These are phyloP conservation scores for Petroica traversi DNA, from an alignment of 2,113 vertebrate species.

Conservation along the genomic window DNA sequence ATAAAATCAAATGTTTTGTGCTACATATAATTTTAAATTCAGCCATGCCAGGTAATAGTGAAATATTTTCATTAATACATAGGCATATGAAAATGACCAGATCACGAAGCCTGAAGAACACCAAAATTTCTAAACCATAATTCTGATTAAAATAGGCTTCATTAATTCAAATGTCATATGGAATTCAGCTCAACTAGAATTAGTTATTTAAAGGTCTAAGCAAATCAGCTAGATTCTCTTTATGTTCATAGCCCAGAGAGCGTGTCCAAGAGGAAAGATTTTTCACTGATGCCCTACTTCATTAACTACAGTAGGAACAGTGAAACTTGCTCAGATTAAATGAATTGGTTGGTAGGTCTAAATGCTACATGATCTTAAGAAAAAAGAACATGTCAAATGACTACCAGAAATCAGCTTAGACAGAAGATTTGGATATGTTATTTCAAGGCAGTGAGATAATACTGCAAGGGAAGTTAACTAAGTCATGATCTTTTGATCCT, in stretches of 20 bases:
- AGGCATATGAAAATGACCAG: neutral
- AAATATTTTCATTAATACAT: neutral
- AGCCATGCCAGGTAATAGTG: neutral
- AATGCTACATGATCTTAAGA: neutral
- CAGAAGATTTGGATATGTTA: neutral
- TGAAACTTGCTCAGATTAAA: neutral
- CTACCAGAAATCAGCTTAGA: neutral
- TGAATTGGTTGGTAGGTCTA: neutral
- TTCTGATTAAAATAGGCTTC: neutral
- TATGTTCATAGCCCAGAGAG: neutral
- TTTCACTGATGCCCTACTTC: neutral
- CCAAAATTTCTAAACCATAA: neutral
- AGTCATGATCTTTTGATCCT: neutral
- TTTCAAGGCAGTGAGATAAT: neutral
- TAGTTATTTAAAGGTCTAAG: conserved; percentile 9
- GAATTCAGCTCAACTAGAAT: neutral
- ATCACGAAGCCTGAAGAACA: neutral
- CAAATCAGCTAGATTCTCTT: neutral
- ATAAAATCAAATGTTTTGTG: neutral
- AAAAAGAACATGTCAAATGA: neutral
- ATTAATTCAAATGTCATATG: neutral
- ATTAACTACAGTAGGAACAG: neutral
- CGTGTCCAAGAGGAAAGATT: neutral
- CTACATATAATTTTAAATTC: neutral
- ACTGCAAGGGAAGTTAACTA: neutral